Conservation (phyloP, 2,113 vertebrate species). For the Gallinago jamesoni region DNA sequence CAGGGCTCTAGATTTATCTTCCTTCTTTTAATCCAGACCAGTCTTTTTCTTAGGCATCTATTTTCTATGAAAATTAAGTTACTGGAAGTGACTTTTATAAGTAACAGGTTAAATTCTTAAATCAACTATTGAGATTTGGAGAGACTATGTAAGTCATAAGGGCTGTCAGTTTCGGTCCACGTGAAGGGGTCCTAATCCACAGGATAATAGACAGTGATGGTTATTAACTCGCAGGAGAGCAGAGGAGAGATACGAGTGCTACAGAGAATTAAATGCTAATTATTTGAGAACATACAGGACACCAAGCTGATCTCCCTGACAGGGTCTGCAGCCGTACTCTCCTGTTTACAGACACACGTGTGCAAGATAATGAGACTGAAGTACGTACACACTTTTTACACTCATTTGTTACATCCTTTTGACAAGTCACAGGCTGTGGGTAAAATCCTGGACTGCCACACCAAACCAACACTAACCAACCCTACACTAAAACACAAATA, state of each 20-base stretch:
- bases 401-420: neutral
- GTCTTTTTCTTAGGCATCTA: neutral
- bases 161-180: neutral
- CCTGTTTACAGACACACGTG: neutral
- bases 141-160: neutral
- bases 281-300: rapidly evolving
- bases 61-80: neutral
- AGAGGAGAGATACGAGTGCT: neutral
- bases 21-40: neutral
- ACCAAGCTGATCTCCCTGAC: neutral
- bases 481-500: neutral
- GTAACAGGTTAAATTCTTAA: neutral
- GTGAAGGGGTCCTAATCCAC: neutral
- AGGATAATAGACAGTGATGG: neutral
- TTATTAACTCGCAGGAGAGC: neutral
- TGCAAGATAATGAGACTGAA: neutral
- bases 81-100: neutral
- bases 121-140: neutral
- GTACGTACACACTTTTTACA: neutral
- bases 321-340: neutral
- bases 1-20: neutral
- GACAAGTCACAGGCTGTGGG: neutral
- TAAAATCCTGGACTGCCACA: neutral
- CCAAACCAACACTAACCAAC: neutral
- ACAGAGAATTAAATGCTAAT: neutral